phyloP scores from a whole-genome alignment of 2,888 invertebrate species.

The Andricus quercusramuli region DNA sequence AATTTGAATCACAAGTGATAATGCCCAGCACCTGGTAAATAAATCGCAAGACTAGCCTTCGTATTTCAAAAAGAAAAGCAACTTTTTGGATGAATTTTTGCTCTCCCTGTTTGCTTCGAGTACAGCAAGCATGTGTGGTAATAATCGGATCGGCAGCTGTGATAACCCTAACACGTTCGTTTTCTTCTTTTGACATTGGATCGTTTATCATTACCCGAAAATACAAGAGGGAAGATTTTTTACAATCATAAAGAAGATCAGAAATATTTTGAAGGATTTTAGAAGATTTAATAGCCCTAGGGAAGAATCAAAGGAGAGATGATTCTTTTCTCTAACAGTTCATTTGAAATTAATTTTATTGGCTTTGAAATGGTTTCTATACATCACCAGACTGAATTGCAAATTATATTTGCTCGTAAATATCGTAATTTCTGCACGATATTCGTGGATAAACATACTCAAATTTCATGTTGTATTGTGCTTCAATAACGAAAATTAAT shows the following conservation, averaged over 20 bases:
- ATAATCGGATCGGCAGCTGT: slow-evolving; percentile 17
- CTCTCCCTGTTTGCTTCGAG: slow-evolving; percentile 6
- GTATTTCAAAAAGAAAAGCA: background rate
- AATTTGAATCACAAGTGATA: background rate
- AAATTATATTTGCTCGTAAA: background rate
- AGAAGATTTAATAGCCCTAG: background rate
- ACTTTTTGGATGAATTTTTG: background rate
- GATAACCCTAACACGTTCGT: slow-evolving; percentile 8
- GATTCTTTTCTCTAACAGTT: background rate
- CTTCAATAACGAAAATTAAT: background rate
- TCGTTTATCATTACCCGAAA: background rate
- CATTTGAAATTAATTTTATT: background rate
- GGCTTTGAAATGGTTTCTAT: background rate
- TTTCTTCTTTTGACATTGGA: background rate
- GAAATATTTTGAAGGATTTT: background rate
- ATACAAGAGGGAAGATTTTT: background rate
- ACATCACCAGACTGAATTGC: background rate
- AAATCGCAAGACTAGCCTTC: background rate
- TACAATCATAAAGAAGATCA: background rate
- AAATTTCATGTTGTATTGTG: background rate
- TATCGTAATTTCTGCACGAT: background rate
- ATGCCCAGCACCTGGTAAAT: background rate
- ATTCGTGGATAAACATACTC: background rate
- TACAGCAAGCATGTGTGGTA: background rate
- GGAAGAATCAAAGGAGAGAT: background rate